phyloP scores from a whole-genome alignment of 1,140 invertebrate species.

The Gonatopus flavifemur region DNA sequence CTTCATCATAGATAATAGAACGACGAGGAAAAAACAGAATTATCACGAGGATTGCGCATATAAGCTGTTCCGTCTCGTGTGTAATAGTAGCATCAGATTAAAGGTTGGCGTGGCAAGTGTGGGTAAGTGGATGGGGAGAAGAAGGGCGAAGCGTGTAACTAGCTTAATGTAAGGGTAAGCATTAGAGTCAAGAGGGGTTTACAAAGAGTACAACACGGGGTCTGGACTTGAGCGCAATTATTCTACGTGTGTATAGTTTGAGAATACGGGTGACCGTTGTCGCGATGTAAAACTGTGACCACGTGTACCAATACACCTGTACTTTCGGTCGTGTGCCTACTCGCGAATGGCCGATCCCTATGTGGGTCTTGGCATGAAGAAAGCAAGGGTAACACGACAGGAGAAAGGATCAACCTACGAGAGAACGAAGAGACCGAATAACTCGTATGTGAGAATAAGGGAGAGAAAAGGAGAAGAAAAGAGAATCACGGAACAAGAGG shows the following conservation, averaged over 20 bases:
- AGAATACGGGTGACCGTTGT: constrained; percentile 15
- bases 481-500: background rate
- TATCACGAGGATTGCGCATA: constrained; percentile 2
- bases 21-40: constrained; percentile 5
- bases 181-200: constrained; percentile 23
- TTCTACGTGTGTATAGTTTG: background rate
- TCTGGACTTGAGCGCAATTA: background rate
- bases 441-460: too few relatives aligned
- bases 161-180: constrained; percentile 37
- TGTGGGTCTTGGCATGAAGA: background rate
- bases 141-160: constrained; percentile 37
- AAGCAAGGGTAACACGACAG: constrained; percentile 24
- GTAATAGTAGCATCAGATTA: constrained; percentile 52
- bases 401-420: too few relatives aligned
- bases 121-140: too few relatives aligned
- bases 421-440: too few relatives aligned
- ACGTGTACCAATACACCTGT: constrained; percentile 6
- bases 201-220: constrained; percentile 6
- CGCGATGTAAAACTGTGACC: too few relatives aligned
- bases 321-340: constrained; percentile 8
- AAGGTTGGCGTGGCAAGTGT: constrained; percentile 6
- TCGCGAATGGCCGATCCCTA: constrained; percentile 12
- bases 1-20: constrained; percentile 1
- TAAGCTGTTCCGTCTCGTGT: constrained; percentile 39
- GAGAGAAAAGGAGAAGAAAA: background rate